phyloP scores from a whole-genome alignment of 2,797 vertebrate species.

The Malacoctenus gilli region DNA sequence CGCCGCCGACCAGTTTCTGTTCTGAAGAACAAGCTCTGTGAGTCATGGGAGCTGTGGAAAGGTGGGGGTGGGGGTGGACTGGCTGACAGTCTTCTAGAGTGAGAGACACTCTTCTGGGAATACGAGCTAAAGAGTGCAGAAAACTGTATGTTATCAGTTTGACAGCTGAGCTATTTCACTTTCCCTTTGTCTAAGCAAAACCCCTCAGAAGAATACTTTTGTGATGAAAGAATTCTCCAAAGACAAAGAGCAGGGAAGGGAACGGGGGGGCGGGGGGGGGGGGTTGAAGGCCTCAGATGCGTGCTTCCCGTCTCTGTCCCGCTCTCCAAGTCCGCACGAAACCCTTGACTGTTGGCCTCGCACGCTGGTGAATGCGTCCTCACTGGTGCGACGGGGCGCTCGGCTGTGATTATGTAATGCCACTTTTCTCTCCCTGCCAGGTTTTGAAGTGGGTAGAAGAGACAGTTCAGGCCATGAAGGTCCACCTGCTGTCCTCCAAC shows the following conservation, averaged over 20 bases:
- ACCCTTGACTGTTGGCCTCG: slow-evolving; percentile 22
- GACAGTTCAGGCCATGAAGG: slow-evolving; percentile 91
- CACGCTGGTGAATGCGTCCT: slow-evolving; percentile 9
- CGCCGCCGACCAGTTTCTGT: slow-evolving; percentile 40
- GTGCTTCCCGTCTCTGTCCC: slow-evolving; percentile 43
- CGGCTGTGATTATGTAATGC: slow-evolving; percentile 2
- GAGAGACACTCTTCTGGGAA: slow-evolving; percentile 62
- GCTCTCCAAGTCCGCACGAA: slow-evolving; percentile 15
- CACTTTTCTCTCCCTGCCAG: slow-evolving; percentile 68
- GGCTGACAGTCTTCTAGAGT: slow-evolving; percentile 62
- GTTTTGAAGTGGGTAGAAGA: slow-evolving; percentile 97
- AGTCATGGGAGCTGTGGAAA: slow-evolving; percentile 64
- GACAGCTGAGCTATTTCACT: slow-evolving; percentile 74
- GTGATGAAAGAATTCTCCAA: slow-evolving; percentile 56
- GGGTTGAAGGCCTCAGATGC: slow-evolving; percentile 18
- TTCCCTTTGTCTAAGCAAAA: slow-evolving; percentile 74
- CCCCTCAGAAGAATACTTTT: slow-evolving; percentile 57
- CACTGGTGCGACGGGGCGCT: background rate
- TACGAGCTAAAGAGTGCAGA: slow-evolving; percentile 66
- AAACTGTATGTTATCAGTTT: slow-evolving; percentile 77
- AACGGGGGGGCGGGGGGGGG: no score
- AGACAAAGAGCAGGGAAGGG: slow-evolving; percentile 59
- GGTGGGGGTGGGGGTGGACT: slow-evolving; percentile 17
- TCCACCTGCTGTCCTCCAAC: slow-evolving; percentile 92
- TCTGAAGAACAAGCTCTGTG: slow-evolving; percentile 45